Percentiles rank a stretch among this genome's conserved stretches.
Conservation (phyloP, 1,140 invertebrate genomes). For the Batillaria attramentaria region DNA sequence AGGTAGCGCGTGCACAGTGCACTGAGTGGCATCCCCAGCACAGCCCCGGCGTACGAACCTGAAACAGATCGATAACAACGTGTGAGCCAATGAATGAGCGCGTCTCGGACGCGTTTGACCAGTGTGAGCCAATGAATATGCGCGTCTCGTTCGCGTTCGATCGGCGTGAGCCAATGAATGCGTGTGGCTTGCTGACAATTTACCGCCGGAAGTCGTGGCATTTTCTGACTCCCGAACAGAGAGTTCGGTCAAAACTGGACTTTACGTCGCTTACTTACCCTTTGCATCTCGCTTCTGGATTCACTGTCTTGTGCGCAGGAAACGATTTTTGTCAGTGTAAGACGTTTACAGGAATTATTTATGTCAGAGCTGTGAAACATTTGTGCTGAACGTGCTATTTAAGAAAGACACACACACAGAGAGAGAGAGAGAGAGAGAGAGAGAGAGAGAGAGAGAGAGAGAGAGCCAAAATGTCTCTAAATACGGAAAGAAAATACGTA, state of each 20-base stretch:
- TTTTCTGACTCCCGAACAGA: no score
- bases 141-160: neutral
- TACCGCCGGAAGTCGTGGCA: constrained; percentile 17
- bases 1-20: constrained; percentile 90
- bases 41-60: constrained; percentile 96
- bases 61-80: constrained; percentile 17
- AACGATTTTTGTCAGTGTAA: no score
- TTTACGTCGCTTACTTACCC: no score
- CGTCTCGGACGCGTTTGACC: neutral
- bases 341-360: no score
- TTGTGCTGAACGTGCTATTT: no score
- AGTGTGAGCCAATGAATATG: constrained; percentile 15
- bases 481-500: no score
- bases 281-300: no score
- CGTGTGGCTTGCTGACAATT: neutral
- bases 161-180: constrained; percentile 16
- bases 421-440: neutral
- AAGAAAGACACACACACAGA: neutral
- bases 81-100: neutral
- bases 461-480: no score
- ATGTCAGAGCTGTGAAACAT: no score
- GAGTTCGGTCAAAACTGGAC: no score
- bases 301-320: no score
- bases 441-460: neutral
- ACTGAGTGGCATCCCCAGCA: constrained; percentile 95